A percentile compares a stretch with the other conserved stretches of the same genome.
These are phyloP conservation scores for Cantharis rustica DNA, from an alignment of 2,888 invertebrate species.

Conservation along the genomic window DNA sequence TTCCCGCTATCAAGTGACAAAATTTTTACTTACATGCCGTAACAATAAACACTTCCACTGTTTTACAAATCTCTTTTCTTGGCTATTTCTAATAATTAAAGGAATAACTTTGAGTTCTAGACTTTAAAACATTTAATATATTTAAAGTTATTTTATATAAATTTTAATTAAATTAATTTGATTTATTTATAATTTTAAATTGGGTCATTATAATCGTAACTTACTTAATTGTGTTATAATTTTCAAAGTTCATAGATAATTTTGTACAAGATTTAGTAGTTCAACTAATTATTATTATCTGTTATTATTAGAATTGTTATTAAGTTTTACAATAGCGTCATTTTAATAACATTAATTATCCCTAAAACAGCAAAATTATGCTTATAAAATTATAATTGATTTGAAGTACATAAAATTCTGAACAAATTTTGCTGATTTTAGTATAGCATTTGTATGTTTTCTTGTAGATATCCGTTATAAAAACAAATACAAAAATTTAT, in stretches of 20 bases:
- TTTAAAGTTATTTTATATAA: background rate
- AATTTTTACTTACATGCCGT: background rate
- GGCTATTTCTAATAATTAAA: no score
- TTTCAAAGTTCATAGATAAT: slow-evolving; percentile 20
- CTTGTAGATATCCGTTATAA: slow-evolving; percentile 18
- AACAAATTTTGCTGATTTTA: slow-evolving; percentile 15
- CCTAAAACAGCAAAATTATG: background rate
- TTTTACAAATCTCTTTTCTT: background rate
- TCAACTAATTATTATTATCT: slow-evolving; percentile 29
- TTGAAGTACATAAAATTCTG: background rate
- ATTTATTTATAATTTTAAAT: slow-evolving; percentile 1
- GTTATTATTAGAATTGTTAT: slow-evolving; percentile 29
- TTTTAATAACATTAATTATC: slow-evolving; percentile 16
- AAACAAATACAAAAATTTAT: slow-evolving; percentile 20
- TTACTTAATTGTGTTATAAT: slow-evolving; percentile 18
- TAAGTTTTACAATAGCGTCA: slow-evolving; percentile 28
- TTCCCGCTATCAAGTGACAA: background rate
- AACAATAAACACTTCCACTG: background rate
- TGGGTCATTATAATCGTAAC: slow-evolving; percentile 1
- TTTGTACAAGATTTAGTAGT: slow-evolving; percentile 28
- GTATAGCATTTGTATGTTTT: slow-evolving; percentile 13
- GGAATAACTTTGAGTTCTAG: background rate
- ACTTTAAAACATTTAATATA: background rate
- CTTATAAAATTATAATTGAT: background rate
- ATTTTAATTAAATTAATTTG: background rate